A percentile compares a stretch with the other conserved stretches of the same genome.
These are phyloP conservation scores for Crossocerus cetratus DNA, from an alignment of 2,888 invertebrate genomes.

Conservation along the genomic window DNA sequence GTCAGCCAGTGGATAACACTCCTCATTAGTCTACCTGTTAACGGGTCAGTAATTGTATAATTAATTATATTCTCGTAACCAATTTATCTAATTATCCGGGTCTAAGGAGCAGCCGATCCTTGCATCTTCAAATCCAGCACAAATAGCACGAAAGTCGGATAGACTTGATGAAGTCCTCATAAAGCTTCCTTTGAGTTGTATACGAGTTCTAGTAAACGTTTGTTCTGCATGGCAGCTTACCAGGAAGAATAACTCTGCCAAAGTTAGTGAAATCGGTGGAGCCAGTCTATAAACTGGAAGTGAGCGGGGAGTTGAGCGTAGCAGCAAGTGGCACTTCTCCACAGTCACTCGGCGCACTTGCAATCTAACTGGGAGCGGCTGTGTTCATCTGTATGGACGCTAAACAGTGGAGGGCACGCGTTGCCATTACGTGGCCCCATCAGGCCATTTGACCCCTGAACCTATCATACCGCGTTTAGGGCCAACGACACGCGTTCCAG, in stretches of 20 bases:
- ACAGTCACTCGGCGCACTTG: neutral
- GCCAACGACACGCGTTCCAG: conserved; percentile 54
- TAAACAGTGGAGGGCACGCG: conserved; percentile 30
- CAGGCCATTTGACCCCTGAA: conserved; percentile 53
- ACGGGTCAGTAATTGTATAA: conserved; percentile 16
- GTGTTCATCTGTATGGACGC: conserved; percentile 20
- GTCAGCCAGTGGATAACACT: neutral
- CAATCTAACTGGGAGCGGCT: conserved; percentile 14
- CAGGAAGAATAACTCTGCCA: too few species aligned
- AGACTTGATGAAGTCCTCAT: too few species aligned
- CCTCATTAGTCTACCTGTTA: conserved; percentile 12
- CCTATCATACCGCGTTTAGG: conserved; percentile 48
- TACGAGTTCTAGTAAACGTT: too few species aligned
- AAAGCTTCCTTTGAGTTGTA: too few species aligned
- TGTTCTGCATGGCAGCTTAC: too few species aligned
- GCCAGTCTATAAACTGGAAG: too few species aligned
- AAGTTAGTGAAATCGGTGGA: too few species aligned
- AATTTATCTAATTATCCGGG: neutral
- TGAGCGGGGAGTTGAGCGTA: too few species aligned
- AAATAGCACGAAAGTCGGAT: too few species aligned
- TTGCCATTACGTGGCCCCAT: conserved; percentile 44
- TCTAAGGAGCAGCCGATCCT: neutral
- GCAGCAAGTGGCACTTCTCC: too few species aligned
- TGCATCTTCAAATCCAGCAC: neutral
- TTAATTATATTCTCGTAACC: conserved; percentile 16